phyloP scores from a whole-genome alignment of 1,140 invertebrate genomes.

The Macrotrachela quadricornifera region DNA sequence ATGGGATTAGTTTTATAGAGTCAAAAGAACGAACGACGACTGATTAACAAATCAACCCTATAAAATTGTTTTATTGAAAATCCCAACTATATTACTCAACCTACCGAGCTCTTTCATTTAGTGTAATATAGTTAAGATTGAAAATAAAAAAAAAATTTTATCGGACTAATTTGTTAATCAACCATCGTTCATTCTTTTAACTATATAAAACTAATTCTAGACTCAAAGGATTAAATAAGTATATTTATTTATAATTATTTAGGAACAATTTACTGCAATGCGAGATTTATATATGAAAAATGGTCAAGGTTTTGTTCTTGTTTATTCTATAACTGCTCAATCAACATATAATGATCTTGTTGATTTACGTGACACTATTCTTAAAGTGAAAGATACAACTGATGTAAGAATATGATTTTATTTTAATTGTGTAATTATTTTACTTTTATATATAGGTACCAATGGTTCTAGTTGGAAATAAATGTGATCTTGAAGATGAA shows the following conservation, averaged over 20 bases:
- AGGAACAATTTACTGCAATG: slow-evolving; percentile 99
- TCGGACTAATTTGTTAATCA: no score
- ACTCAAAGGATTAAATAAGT: no score
- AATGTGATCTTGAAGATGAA: slow-evolving; percentile 96
- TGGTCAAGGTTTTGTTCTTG: slow-evolving; percentile 92
- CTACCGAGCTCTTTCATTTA: no score
- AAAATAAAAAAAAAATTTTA: no score
- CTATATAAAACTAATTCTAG: no score
- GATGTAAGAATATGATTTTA: slow-evolving; percentile 14
- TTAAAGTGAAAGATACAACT: slow-evolving; percentile 68
- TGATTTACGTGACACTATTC: slow-evolving; percentile 90
- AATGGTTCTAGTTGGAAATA: slow-evolving; percentile 96
- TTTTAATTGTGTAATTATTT: neutral
- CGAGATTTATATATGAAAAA: slow-evolving; percentile 99
- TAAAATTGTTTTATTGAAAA: no score
- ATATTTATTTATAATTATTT: neutral
- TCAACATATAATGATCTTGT: slow-evolving; percentile 98
- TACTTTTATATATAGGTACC: slow-evolving; percentile 50
- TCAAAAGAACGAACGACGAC: no score
- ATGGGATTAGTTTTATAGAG: no score
- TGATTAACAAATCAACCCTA: no score
- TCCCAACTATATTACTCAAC: no score
- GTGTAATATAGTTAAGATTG: no score
- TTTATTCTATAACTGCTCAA: slow-evolving; percentile 96
- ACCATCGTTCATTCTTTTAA: no score